A percentile compares a stretch with the other conserved stretches of the same genome.
phyloP scores from a whole-genome alignment of 2,797 vertebrate species.

The Notoglanidium macrostoma region DNA sequence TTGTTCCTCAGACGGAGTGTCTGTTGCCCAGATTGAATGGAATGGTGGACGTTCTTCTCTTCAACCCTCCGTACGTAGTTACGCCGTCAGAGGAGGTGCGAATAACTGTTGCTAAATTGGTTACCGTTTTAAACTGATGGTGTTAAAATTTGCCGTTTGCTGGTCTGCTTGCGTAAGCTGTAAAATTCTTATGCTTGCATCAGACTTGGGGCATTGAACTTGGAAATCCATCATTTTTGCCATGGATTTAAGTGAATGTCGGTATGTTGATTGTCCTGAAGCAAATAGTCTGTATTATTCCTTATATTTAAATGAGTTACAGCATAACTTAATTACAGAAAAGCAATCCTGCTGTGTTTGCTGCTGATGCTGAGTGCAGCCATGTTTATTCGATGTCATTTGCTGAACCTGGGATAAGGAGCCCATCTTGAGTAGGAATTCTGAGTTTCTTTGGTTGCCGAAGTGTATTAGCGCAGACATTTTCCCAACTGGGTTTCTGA shows the following conservation, averaged over 20 bases:
- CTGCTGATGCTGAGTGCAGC: neutral
- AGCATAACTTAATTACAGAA: neutral
- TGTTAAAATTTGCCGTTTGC: neutral
- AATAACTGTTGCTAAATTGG: too few species aligned
- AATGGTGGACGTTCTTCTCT: slow-evolving; percentile 88
- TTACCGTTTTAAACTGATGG: neutral
- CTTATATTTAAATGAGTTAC: too few species aligned
- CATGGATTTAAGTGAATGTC: neutral
- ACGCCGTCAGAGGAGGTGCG: slow-evolving; percentile 92
- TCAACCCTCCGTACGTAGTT: slow-evolving; percentile 95
- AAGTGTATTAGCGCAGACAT: neutral
- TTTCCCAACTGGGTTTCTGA: neutral
- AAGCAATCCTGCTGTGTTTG: neutral
- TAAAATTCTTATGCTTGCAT: neutral
- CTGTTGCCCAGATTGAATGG: slow-evolving; percentile 82
- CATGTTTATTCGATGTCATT: neutral
- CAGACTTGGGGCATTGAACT: neutral
- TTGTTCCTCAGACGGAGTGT: slow-evolving; percentile 75
- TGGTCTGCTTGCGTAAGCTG: neutral
- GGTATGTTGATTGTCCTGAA: neutral
- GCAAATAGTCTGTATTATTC: neutral
- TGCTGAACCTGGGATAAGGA: neutral
- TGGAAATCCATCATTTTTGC: neutral
- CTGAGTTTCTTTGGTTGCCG: neutral
- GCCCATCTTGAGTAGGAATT: neutral